A percentile compares a stretch with the other conserved stretches of the same genome.
phyloP scores from a whole-genome alignment of 1,140 invertebrate species.

The Diorhabda elongata region DNA sequence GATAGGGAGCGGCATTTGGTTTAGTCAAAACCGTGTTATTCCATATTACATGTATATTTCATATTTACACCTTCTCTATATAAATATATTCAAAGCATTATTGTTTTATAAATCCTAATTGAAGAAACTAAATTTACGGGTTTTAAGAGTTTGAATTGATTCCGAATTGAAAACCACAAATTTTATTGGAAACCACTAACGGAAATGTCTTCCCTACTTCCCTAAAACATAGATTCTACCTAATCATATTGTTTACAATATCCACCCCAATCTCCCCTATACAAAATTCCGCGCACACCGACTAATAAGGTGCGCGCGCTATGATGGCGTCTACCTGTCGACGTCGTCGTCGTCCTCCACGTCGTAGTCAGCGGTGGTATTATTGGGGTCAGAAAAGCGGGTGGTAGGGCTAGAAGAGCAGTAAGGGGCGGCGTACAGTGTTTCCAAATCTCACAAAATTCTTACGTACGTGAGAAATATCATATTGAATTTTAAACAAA shows the following conservation, averaged over 20 bases:
- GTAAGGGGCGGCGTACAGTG: neutral
- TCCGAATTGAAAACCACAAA: no score
- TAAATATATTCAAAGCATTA: no score
- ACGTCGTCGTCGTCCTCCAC: neutral
- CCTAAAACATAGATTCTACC: neutral
- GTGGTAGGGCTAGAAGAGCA: neutral
- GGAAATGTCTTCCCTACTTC: no score
- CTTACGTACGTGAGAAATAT: neutral
- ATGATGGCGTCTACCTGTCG: constrained; percentile 13
- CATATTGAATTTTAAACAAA: neutral
- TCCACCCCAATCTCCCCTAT: neutral
- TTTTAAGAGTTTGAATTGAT: no score
- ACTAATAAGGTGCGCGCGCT: constrained; percentile 12
- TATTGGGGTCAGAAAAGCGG: constrained; percentile 1
- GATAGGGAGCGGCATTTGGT: no score
- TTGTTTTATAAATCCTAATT: no score
- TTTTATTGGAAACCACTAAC: no score
- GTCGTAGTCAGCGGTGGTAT: neutral
- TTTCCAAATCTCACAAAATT: neutral
- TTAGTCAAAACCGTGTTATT: no score
- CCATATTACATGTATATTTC: no score
- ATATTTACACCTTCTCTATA: no score
- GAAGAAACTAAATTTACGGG: no score
- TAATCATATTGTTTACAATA: neutral
- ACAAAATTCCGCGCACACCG: constrained; percentile 3